Base-by-base conservation (phyloP, 2,888 invertebrate species). In the Ornithoptera alexandrae region DNA sequence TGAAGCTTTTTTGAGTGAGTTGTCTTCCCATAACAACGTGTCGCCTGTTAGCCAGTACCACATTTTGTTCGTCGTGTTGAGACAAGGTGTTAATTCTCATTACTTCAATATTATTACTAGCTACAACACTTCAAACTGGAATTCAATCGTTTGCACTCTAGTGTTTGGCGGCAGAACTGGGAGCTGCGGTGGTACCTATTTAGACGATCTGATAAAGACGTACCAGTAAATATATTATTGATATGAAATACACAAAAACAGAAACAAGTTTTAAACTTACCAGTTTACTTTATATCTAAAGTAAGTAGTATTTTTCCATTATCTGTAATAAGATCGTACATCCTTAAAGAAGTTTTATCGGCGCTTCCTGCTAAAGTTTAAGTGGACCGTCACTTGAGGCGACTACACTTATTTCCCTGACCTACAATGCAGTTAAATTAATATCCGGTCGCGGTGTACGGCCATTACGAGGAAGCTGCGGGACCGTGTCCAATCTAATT, bases 171-270 rank as follows among this genome's bases (percentile, higher is more conserved):
- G 20, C 39, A 12, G 17, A 6, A 46, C 2, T 46, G 22, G 22
- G 15, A 22, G 46, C 67, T 72, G 72, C 73, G 68, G 77, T 76
- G 76, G 71, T 73, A 71, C 64, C 42, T 42, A 67, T 60, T 59
- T 63, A 39, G 81, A 79, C 81, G 80, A 6, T 60, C 30, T 78
- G 76, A 77, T 82, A 30, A 30, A 30, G 30, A 30, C 30, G 30
- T 30, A 30, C 30, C 30, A 30, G 4, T 30, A 30, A 4, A 30
- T 30, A 30, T 30, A 30, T 30, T 30, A 30, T 30, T 30, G 30
- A 46, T 8, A 46, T 0, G 46, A 46, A 46, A 46, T 46, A 46
- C 15, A 46, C 46, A 46, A 15, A 10, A 15, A 15, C 7, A 10
- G 15, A 8, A 46, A 46, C 30, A 30, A 30, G 30, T 30, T 30